phyloP scores from a whole-genome alignment of 2,113 vertebrate genomes.

The Gambusia holbrooki region DNA sequence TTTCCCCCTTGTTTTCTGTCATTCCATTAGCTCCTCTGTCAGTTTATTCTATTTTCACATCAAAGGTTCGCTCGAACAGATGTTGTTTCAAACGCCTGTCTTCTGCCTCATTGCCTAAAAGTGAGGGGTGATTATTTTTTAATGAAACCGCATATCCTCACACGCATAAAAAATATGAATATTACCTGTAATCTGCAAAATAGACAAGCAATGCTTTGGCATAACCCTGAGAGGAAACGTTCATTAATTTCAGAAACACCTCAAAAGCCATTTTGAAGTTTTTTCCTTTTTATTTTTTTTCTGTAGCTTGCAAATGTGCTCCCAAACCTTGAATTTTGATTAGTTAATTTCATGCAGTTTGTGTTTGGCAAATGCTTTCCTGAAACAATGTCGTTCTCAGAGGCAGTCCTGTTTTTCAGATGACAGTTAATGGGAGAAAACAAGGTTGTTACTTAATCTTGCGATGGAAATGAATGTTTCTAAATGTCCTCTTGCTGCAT shows the following conservation, averaged over 20 bases:
- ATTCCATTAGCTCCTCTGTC: conserved; percentile 74
- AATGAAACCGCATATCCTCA: conserved; percentile 70
- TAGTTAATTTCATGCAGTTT: conserved; percentile 74
- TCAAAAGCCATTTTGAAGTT: conserved; percentile 68
- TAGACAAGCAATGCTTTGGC: conserved; percentile 66
- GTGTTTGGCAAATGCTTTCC: conserved; percentile 50
- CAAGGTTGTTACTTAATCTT: conserved; percentile 61
- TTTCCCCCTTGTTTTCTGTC: conserved; percentile 58
- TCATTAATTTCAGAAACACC: conserved; percentile 60
- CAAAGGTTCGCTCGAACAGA: conserved; percentile 79
- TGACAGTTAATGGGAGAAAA: conserved; percentile 52
- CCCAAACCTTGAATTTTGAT: conserved; percentile 72
- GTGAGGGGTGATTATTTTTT: conserved; percentile 81
- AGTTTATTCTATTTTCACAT: conserved; percentile 79
- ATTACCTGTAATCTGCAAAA: conserved; percentile 74
- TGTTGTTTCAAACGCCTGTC: conserved; percentile 80
- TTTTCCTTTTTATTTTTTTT: conserved; percentile 32
- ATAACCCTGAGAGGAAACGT: conserved; percentile 56
- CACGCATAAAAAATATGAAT: conserved; percentile 30
- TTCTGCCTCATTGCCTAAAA: conserved; percentile 80
- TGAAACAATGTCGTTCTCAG: conserved; percentile 70
- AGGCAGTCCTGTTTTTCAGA: conserved; percentile 66
- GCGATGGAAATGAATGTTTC: conserved; percentile 49
- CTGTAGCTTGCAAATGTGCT: conserved; percentile 64
- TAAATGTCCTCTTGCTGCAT: conserved; percentile 60